Evolutionary conservation across 2,113 vertebrate species (phyloP), one percentile per base, ranked within the genome.

Genomic region (Chloroceryle aenea): DNA sequence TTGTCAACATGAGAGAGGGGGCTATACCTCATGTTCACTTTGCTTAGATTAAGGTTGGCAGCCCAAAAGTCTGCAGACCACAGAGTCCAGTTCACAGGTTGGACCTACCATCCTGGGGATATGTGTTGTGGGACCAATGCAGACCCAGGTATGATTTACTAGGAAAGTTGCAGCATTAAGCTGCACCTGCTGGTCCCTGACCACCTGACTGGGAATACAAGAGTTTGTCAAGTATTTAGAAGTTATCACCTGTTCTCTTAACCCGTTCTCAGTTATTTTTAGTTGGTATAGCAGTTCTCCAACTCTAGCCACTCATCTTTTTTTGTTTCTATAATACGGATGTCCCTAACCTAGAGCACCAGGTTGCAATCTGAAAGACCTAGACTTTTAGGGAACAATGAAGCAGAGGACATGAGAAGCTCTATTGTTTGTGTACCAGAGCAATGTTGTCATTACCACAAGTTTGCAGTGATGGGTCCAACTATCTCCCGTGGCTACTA

Each of bases 381-480:
- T 63, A 48, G 52, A 63, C 29, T 86, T 88, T 59, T 76, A 93
- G 85, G 90, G 82, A 83, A 90, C 0, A 6, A 56, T 71, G 69
- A 59, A 66, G 48, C 58, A 85, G 81, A 81, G 61, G 22, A 62
- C 45, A 80, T 66, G 32, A 66, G 48, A 76, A 89, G 89, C 85
- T 53, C 78, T 96, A 3, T 85, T 3, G 87, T 94, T 88, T 93
- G 38, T 86, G 55, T 94, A 53, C 71, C 59, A 69, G 59, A 47
- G 56, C 53, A 76, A 30, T 82, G 87, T 34, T 90, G 78, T 80
- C 74, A 87, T 96, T 83, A 85, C 87, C 78, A 55, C 75, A 94
- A 74, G 21, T 34, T 67, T 84, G 71, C 75, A 77, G 61, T 36
- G 27, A 22, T 66, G 29, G 62, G 86, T 86, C 88, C 80, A 62